phyloP scores from a whole-genome alignment of 2,888 invertebrate species.

The Nomada lathburiana region DNA sequence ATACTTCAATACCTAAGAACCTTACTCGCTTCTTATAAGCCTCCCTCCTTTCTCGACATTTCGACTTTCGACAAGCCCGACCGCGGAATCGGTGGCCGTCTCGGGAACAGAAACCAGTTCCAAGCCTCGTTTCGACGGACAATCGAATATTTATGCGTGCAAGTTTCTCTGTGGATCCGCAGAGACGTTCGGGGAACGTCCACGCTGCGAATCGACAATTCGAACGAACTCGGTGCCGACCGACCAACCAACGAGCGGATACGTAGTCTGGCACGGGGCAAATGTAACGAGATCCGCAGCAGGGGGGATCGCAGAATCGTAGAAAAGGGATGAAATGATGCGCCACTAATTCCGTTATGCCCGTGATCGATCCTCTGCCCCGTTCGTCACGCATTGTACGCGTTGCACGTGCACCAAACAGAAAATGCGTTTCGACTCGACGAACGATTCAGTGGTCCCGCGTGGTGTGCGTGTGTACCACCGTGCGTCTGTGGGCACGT shows the following conservation, averaged over 20 bases:
- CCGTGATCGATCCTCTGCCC: constrained; percentile 62
- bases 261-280: neutral
- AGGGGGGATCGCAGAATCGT: constrained; percentile 57
- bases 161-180: constrained; percentile 32
- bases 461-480: neutral
- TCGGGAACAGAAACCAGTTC: constrained; percentile 43
- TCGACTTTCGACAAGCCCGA: constrained; percentile 18
- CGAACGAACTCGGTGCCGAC: constrained; percentile 19
- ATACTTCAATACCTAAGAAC: neutral
- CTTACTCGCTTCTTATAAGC: neutral
- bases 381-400: constrained; percentile 63
- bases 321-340: constrained; percentile 80
- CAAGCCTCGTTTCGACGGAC: constrained; percentile 41
- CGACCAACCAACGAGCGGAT: constrained; percentile 13
- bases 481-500: constrained; percentile 33
- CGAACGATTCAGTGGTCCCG: neutral
- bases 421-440: constrained; percentile 58
- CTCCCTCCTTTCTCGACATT: constrained; percentile 1
- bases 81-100: constrained; percentile 8
- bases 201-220: constrained; percentile 17
- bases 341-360: constrained; percentile 81
- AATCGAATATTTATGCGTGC: constrained; percentile 49
- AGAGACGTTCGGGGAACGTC: constrained; percentile 10
- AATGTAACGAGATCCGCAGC: constrained; percentile 71
- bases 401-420: constrained; percentile 67